Evolutionary conservation across 2,113 vertebrate genomes (phyloP).

Genomic region (Alethe diademata): DNA sequence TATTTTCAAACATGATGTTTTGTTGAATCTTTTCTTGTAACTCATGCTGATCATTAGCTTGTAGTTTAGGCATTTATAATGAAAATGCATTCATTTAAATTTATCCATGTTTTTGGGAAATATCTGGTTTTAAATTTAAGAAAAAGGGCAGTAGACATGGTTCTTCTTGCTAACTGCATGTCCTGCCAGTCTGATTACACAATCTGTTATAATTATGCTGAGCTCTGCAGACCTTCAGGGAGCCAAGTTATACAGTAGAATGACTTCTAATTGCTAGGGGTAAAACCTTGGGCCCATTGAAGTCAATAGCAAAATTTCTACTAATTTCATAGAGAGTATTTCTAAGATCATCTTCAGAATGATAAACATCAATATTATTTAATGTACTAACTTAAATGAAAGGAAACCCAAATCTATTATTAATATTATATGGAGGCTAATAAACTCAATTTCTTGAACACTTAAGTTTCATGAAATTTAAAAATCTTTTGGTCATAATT

Average conservation of each 20-base stretch:
- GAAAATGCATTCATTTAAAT: constrained; percentile 11
- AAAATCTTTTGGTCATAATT: neutral
- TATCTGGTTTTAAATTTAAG: neutral
- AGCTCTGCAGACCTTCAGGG: constrained; percentile 37
- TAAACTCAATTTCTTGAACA: neutral
- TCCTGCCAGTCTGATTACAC: constrained; percentile 45
- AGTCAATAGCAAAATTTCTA: constrained; percentile 31
- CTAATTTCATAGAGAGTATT: constrained; percentile 24
- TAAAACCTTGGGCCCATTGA: neutral
- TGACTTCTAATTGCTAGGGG: constrained; percentile 54
- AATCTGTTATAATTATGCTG: constrained; percentile 31
- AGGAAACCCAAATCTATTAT: constrained; percentile 16
- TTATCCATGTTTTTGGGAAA: neutral
- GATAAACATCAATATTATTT: constrained; percentile 32
- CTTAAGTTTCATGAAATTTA: constrained; percentile 6
- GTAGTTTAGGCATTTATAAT: constrained; percentile 14
- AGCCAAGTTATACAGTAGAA: constrained; percentile 39
- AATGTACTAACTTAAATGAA: constrained; percentile 1
- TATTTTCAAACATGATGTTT: constrained; percentile 45
- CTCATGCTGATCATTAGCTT: constrained; percentile 44
- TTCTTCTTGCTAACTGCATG: neutral
- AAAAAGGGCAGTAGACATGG: neutral
- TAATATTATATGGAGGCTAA: neutral
- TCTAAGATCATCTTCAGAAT: neutral
- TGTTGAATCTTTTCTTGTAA: constrained; percentile 30